These are phyloP conservation scores for Hypercompe scribonia DNA, from an alignment of 2,888 invertebrate species.

Conservation along the genomic window DNA sequence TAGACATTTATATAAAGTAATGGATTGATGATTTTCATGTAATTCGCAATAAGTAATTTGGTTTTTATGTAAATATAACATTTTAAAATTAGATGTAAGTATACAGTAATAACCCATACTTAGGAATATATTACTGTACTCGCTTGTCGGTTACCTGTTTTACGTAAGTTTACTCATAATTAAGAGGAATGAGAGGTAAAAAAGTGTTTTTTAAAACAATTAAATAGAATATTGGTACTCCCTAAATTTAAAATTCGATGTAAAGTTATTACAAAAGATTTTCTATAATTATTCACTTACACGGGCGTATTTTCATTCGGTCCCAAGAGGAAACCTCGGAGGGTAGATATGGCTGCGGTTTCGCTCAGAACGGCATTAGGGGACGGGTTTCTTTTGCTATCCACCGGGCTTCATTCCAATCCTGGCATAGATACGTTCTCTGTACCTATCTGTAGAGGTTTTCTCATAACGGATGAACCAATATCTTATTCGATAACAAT, in stretches of 20 bases:
- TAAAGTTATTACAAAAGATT: not conserved
- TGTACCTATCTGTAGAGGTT: slow-evolving; percentile 7
- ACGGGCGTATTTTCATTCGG: slow-evolving; percentile 17
- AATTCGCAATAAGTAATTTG: slow-evolving; percentile 31
- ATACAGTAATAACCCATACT: not conserved
- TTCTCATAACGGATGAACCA: slow-evolving; percentile 11
- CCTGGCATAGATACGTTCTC: slow-evolving; percentile 15
- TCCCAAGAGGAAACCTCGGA: slow-evolving; percentile 9
- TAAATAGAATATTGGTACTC: not conserved
- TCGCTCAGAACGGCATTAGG: slow-evolving; percentile 25
- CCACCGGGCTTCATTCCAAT: slow-evolving; percentile 24
- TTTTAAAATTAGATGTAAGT: slow-evolving; percentile 9
- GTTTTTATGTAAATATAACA: slow-evolving; percentile 21
- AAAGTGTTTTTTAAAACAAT: not conserved
- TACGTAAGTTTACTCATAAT: not conserved
- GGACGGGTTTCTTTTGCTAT: slow-evolving; percentile 21
- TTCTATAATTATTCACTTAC: slow-evolving; percentile 16
- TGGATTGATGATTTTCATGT: slow-evolving; percentile 39
- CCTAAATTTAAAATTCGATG: not conserved
- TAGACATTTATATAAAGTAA: slow-evolving; percentile 40
- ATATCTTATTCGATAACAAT: slow-evolving; percentile 8
- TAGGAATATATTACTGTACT: not conserved
- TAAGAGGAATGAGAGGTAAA: too few relatives aligned
- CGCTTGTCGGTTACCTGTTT: not conserved
- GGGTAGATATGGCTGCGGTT: slow-evolving; percentile 24